Evolutionary conservation across 2,888 invertebrate species (phyloP), one percentile per base, ranked within the genome.

Genomic region (Synanthedon myopaeformis): DNA sequence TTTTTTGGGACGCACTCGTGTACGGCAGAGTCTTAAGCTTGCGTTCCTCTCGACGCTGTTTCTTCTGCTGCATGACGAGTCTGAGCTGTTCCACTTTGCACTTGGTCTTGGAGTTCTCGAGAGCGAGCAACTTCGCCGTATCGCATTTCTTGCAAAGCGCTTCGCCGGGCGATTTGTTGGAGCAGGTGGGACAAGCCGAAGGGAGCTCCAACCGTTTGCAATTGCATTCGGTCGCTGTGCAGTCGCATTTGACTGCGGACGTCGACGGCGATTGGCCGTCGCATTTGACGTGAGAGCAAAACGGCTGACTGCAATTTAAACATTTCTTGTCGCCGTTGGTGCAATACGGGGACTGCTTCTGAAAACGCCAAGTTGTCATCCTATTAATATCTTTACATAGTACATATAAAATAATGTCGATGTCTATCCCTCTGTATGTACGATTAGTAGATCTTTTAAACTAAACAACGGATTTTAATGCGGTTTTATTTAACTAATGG

Each of bases 61-160:
- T 92, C 66, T 95, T 91, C 76, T 97, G 95, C 65, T 96, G 96
- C 95, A 97, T 94, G 55, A 96, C 95, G 61, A 95, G 89, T 61
- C 96, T 92, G 53, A 97, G 86, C 61, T 95, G 94, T 70, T 96
- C 94, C 78, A 97, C 90, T 79, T 97, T 97, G 63, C 94, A 93
- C 67, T 94, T 93, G 6, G 94, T 93, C 64, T 93, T 93, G 62
- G 91, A 90, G 72, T 94, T 94, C 61, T 94, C 93, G 70, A 91
- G 81, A 52, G 92, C 92, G 55, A 91, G 78, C 10, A 88, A 83
- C 56, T 79, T 80, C 59, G 84, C 88, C 6, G 74, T 74, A 63
- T 79, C 75, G 65, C 83, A 85, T 58, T 79, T 79, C 76, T 68
- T 88, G 81, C 88, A 92, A 51, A 67, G 60, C n/a, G 72, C 74